These are phyloP conservation scores for Slavum lentiscoides DNA, from an alignment of 2,888 invertebrate species.

Conservation along the genomic window DNA sequence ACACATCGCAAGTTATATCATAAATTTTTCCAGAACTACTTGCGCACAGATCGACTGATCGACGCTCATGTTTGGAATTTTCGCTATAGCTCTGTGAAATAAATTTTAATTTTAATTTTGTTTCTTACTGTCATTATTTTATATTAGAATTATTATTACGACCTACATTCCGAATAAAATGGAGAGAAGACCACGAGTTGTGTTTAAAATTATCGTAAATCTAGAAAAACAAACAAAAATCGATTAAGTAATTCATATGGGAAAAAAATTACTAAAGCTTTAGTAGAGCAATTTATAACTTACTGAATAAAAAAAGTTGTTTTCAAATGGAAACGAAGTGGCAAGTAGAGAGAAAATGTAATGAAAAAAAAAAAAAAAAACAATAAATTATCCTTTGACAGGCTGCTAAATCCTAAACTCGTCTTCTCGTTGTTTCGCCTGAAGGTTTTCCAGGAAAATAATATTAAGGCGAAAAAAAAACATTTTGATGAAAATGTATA, in stretches of 20 bases:
- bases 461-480: constrained; percentile 20
- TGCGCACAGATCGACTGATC: too few species aligned
- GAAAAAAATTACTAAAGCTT: background rate
- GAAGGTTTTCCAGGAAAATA: constrained; percentile 35
- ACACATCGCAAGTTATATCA: too few species aligned
- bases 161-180: background rate
- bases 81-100: too few species aligned
- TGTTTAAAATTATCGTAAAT: background rate
- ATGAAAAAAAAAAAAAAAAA: constrained; percentile 40
- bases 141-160: too few species aligned
- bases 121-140: too few species aligned
- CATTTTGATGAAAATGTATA: constrained; percentile 39
- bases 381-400: constrained; percentile 51
- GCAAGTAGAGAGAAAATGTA: constrained; percentile 35
- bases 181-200: background rate
- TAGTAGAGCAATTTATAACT: constrained; percentile 35
- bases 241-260: constrained; percentile 25
- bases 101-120: too few species aligned
- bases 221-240: background rate
- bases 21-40: too few species aligned
- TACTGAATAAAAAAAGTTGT: constrained; percentile 40
- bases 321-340: constrained; percentile 31
- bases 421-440: constrained; percentile 36
- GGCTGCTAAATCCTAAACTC: constrained; percentile 46
- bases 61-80: too few species aligned